These are phyloP conservation scores for Alca torda DNA, from an alignment of 2,797 vertebrate species.

Conservation along the genomic window DNA sequence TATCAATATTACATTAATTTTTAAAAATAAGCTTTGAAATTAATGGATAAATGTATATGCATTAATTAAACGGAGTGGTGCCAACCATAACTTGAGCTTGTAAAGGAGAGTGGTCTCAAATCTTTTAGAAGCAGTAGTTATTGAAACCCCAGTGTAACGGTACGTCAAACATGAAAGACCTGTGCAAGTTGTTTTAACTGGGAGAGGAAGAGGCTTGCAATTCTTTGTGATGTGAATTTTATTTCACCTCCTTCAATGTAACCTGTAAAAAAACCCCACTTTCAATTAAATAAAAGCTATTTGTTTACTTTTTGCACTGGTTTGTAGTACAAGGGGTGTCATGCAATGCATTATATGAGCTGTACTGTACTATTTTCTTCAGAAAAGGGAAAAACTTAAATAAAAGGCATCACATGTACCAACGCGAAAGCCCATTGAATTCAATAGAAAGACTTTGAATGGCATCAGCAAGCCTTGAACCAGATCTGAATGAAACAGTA, in stretches of 20 bases:
- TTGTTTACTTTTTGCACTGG: slow-evolving; percentile 43
- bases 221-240: not conserved
- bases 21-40: slow-evolving; percentile 30
- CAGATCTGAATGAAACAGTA: not conserved
- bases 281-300: slow-evolving; percentile 55
- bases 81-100: not conserved
- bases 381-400: not conserved
- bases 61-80: not conserved
- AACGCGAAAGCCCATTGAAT: not conserved
- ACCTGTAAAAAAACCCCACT: not conserved
- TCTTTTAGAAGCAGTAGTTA: not conserved
- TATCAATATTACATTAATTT: slow-evolving; percentile 43
- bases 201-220: not conserved
- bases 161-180: not conserved
- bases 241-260: not conserved
- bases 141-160: not conserved
- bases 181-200: not conserved
- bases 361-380: not conserved
- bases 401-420: not conserved
- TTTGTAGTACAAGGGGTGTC: not conserved
- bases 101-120: not conserved
- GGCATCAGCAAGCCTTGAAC: not conserved
- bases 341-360: not conserved
- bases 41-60: not conserved
- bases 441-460: not conserved